Percentiles rank a stretch among this genome's conserved stretches.
Evolutionary conservation across 2,888 invertebrate genomes (phyloP).

Genomic region (Lordiphosa fenestrarum): DNA sequence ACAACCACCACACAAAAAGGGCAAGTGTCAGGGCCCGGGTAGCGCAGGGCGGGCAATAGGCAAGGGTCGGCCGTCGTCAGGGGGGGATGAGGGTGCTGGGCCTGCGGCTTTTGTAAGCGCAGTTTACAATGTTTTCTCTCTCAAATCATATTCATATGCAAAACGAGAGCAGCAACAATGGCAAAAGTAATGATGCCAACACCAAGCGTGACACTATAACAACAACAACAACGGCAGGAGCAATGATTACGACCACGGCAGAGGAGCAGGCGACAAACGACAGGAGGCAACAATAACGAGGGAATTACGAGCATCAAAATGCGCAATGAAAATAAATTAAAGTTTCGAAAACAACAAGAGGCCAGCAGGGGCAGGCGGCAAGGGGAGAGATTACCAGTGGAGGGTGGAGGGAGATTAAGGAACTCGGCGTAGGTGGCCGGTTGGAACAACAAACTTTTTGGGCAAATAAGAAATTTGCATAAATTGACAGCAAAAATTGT

Average conservation of each 20-base stretch:
- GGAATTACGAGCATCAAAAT: conserved; percentile 77
- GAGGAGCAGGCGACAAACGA: conserved; percentile 32
- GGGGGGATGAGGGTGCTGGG: conserved; percentile 14
- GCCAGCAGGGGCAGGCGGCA: background rate
- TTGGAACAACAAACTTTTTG: conserved; percentile 32
- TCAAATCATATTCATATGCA: conserved; percentile 75
- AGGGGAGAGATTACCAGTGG: conserved; percentile 14
- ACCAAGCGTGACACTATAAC: conserved; percentile 68
- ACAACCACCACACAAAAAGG: conserved; percentile 59
- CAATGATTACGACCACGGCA: conserved; percentile 17
- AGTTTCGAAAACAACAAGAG: conserved; percentile 67
- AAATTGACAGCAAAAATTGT: conserved; percentile 68
- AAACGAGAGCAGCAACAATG: conserved; percentile 59
- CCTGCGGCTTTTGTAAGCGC: conserved; percentile 62
- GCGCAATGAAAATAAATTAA: conserved; percentile 79
- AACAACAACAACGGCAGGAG: conserved; percentile 22
- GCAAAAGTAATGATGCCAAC: conserved; percentile 73
- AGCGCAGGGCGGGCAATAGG: conserved; percentile 13
- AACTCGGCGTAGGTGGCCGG: conserved; percentile 40
- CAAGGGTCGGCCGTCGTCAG: conserved; percentile 11
- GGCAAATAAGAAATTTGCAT: conserved; percentile 65
- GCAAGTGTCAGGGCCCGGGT: conserved; percentile 17
- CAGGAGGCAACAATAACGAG: conserved; percentile 75
- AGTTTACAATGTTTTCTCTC: conserved; percentile 62
- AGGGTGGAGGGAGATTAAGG: conserved; percentile 17